Base-by-base conservation (phyloP, 2,797 vertebrate species). In the Galaxias olidus region DNA sequence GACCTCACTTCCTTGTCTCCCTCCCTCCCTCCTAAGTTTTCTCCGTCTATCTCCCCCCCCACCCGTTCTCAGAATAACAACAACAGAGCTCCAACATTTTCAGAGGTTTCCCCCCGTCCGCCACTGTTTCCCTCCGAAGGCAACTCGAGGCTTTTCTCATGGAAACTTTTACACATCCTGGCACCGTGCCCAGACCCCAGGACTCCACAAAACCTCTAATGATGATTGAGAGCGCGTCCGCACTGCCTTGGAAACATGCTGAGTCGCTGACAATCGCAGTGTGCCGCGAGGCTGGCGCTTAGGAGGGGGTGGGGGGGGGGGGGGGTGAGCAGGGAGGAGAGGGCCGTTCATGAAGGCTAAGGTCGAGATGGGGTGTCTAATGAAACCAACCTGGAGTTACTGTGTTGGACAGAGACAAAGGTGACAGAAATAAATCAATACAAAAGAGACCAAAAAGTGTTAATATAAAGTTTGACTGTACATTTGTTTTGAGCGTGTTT, bases 101-200 rank as follows among this genome's bases (percentile, higher is more conserved):
- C 49, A 78, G 88, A 82, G 73, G 88, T 88, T 88, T 82, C 72
- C 65, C 45, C 40, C 74, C 71, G 63, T 81, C 77, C 66, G 69
- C 72, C 67, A 10, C 67, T 17, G 11, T 68, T 19, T 68, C 57
- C 56, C 66, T 86, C 75, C 73, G 76, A 85, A 89, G 88, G 89
- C 90, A 91, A 91, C 89, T 92, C 86, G 74, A 88, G 90, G 85
- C 88, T 94, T 95, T 92, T 91, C 93, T 96, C 92, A 93, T 93
- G 96, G 96, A 96, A 97, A 96, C 86, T 95, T 92, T 96, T 91
- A 94, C 91, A 89, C 89, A 92, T 79, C 84, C 86, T 97, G 96
- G 96, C 94, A 0, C 9, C 1, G 6, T 80, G 92, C 95, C 96
- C 85, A 64, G 79, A 85, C 83, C 92, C 90, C 86, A 89, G 87